These are phyloP conservation scores for Aelia acuminata DNA, from an alignment of 2,888 invertebrate genomes.

Conservation along the genomic window DNA sequence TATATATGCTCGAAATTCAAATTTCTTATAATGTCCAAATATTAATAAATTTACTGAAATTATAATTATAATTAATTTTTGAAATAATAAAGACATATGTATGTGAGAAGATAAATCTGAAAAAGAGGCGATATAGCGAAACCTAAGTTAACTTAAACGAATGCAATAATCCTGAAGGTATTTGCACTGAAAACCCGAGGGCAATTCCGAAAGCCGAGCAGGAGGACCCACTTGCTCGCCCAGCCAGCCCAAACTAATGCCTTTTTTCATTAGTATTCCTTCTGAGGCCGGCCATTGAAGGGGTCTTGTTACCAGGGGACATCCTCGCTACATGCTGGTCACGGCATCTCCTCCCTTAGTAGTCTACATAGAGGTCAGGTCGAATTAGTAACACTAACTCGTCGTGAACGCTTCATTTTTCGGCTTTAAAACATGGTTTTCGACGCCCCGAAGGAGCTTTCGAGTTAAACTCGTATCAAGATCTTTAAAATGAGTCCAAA, in stretches of 20 bases:
- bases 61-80: no score
- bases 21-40: no score
- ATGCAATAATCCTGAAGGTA: background rate
- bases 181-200: background rate
- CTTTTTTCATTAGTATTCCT: conserved; percentile 6
- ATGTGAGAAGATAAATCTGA: background rate
- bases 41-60: no score
- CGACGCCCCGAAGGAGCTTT: no score
- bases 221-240: background rate
- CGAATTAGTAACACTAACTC: no score
- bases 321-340: background rate
- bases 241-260: background rate
- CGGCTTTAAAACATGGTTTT: no score
- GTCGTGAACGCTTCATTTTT: no score
- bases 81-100: background rate
- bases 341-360: background rate
- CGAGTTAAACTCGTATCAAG: no score
- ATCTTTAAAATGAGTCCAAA: no score
- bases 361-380: no score
- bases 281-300: background rate
- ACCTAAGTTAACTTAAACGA: background rate
- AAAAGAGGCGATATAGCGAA: background rate
- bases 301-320: background rate
- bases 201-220: background rate
- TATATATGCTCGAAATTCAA: no score